Evolutionary conservation across 2,113 vertebrate species (phyloP), one percentile per base, ranked within the genome.

Genomic region (Artemisiospiza belli): DNA sequence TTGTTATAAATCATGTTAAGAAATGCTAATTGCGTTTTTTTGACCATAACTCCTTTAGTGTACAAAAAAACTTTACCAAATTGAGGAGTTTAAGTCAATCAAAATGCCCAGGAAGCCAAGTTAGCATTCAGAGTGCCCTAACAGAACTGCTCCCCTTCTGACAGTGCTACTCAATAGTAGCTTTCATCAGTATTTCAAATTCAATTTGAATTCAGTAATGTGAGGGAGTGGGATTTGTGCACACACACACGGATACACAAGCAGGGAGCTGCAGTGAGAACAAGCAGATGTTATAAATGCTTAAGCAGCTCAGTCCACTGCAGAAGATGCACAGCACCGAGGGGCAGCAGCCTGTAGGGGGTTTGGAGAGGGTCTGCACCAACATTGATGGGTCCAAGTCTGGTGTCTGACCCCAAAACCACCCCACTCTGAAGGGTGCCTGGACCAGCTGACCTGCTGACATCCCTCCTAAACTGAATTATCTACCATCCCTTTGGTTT

Each of bases 341-440:
- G 78, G 4, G 47, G 31, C 1, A 35, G 14, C 61, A 61, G 62
- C 39, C 63, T 41, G 5, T 1, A 20, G 15, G 7, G 67, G 39
- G 21, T 14, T 2, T 72, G 24, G 0, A 23, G 33, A 37, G 46
- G 47, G 11, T 6, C 61, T 75, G 54, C 59, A 43, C 74, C 15
- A 74, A 73, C 66, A 80, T 18, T 16, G 3, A 0, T 2, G 14
- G 31, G 31, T 20, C 35, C 0, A 1, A 76, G n/a, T 14, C 25
- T 18, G 9, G 30, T 4, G 41, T 6, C 19, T 73, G 75, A 54
- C 30, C 43, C 57, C 44, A 2, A 3, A 88, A 41, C 55, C 55
- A 41, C 10, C 33, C 47, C 6, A 1, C 37, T 75, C 1, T 15
- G 41, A 58, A 77, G 75, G 83, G 37, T 54, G 46, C 23, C 1